Conservation (phyloP, 2,797 vertebrate genomes). For the Spheniscus humboldti region DNA sequence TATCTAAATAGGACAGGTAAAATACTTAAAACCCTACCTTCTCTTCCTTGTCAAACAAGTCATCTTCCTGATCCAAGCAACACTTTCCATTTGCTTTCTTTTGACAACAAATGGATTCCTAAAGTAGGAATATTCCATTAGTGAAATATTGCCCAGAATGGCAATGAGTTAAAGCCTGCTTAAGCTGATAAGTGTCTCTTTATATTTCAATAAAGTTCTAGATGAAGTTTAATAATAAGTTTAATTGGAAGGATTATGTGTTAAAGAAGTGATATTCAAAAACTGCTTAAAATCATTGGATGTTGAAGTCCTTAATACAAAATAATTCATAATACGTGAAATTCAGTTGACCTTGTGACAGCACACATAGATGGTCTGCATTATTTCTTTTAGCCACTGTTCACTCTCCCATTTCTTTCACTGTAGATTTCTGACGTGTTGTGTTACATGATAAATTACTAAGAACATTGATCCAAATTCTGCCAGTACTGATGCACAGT, state of each 20-base stretch:
- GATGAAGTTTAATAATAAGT: neutral
- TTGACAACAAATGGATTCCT: conserved; percentile 71
- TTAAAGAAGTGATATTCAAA: neutral
- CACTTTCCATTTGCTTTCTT: conserved; percentile 55
- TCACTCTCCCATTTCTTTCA: neutral
- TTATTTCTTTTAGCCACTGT: neutral
- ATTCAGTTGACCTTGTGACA: neutral
- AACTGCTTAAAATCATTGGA: neutral
- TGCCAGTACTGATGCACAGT: neutral
- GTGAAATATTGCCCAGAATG: neutral
- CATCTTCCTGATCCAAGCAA: conserved; percentile 58
- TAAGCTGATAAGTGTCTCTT: neutral
- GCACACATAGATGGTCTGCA: neutral
- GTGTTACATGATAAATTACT: neutral
- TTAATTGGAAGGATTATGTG: neutral
- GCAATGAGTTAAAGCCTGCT: neutral
- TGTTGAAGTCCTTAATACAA: neutral
- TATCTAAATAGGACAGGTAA: neutral
- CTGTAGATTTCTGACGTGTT: neutral
- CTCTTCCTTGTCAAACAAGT: neutral
- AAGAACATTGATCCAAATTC: neutral
- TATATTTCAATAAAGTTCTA: neutral
- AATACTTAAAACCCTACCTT: conserved; percentile 50
- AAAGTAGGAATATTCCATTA: conserved; percentile 15
- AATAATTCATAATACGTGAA: neutral